phyloP scores from a whole-genome alignment of 2,113 vertebrate species.

The Mobula hypostoma region DNA sequence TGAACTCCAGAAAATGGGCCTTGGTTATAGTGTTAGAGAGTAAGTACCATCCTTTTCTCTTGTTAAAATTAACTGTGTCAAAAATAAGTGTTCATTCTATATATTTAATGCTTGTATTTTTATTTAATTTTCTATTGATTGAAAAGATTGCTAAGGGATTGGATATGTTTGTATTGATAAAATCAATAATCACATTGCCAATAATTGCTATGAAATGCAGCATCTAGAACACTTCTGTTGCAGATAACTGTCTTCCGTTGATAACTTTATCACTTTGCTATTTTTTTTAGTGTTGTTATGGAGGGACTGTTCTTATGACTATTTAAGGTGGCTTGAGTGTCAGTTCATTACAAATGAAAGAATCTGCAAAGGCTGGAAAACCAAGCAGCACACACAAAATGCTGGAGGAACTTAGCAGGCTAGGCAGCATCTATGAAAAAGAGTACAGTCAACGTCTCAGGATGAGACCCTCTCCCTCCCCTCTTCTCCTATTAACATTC shows the following conservation, averaged over 20 bases:
- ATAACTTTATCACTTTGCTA: not conserved
- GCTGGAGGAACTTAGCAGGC: too few species aligned
- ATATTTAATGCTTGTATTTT: not conserved
- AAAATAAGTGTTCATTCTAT: not conserved
- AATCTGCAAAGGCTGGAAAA: too few species aligned
- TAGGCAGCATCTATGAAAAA: too few species aligned
- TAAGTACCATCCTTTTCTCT: conserved; percentile 52
- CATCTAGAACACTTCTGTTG: not conserved
- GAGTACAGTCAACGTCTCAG: too few species aligned
- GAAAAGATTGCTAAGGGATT: not conserved
- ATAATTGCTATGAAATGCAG: not conserved
- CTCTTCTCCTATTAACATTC: too few species aligned
- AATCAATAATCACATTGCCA: not conserved
- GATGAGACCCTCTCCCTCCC: too few species aligned
- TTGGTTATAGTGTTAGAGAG: conserved; percentile 62
- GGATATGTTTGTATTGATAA: not conserved
- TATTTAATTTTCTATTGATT: not conserved
- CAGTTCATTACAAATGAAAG: not conserved
- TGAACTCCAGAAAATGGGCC: conserved; percentile 54
- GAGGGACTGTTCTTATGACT: not conserved
- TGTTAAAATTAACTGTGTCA: not conserved
- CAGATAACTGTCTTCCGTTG: not conserved
- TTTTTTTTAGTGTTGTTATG: not conserved
- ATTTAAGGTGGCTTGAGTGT: not conserved
- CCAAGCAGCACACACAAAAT: too few species aligned